Conservation (phyloP, 2,888 invertebrate species). For the Luperina nickerlii region DNA sequence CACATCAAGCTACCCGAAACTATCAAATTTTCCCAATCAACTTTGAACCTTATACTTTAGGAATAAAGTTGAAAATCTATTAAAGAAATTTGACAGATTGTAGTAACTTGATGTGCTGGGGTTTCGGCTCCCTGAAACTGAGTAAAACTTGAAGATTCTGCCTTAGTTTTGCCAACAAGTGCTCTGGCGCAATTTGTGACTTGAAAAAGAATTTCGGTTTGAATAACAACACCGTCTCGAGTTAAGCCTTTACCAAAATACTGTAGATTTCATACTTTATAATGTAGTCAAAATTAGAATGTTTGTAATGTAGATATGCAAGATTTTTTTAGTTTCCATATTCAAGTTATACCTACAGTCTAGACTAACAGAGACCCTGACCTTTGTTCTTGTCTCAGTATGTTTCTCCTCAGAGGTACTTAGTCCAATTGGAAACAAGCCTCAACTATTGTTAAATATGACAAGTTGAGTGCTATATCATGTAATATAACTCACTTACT, state of each 20-base stretch:
- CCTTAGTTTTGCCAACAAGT: background rate
- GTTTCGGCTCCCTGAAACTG: background rate
- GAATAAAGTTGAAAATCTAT: no score
- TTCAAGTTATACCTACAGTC: background rate
- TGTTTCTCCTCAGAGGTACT: background rate
- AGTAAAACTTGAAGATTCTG: background rate
- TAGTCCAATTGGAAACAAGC: background rate
- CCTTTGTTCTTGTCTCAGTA: background rate
- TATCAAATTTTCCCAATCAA: no score
- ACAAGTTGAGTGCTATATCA: background rate
- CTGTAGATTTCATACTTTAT: background rate
- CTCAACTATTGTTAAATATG: background rate
- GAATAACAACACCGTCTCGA: no score
- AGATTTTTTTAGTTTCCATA: background rate
- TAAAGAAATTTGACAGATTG: no score
- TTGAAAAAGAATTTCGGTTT: background rate
- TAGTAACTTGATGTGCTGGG: no score
- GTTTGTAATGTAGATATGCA: background rate
- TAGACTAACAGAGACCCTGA: no score
- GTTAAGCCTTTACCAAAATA: no score
- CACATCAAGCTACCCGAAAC: no score
- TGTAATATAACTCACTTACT: background rate
- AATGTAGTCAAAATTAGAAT: background rate
- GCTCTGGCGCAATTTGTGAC: background rate
- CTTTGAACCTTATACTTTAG: no score